phyloP scores from a whole-genome alignment of 2,888 invertebrate species.

The Drosophila tripunctata region DNA sequence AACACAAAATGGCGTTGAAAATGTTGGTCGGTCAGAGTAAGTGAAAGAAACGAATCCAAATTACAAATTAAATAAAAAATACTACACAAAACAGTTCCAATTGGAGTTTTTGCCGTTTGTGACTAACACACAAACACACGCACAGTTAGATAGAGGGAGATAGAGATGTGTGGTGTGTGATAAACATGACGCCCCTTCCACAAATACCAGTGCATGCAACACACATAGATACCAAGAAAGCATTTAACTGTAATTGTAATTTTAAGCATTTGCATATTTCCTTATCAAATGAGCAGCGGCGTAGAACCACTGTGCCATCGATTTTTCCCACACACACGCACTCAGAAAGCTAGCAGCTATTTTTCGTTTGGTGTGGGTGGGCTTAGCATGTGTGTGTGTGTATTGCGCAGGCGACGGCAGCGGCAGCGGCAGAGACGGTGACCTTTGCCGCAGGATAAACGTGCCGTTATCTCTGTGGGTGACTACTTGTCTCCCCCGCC shows the following conservation, averaged over 20 bases:
- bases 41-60: slow-evolving; percentile 82
- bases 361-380: neutral
- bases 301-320: slow-evolving; percentile 37
- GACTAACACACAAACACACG: slow-evolving; percentile 43
- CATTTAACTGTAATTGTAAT: too few species aligned
- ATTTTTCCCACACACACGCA: slow-evolving; percentile 46
- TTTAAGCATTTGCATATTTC: slow-evolving; percentile 18
- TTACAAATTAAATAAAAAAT: neutral
- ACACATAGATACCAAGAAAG: slow-evolving; percentile 5
- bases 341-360: slow-evolving; percentile 17
- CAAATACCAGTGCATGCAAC: slow-evolving; percentile 3
- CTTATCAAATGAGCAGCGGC: slow-evolving; percentile 40
- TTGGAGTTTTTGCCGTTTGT: slow-evolving; percentile 26
- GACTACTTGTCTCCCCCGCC: neutral
- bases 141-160: neutral
- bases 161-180: slow-evolving; percentile 23
- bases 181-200: slow-evolving; percentile 50
- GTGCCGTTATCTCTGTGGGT: too few species aligned
- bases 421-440: slow-evolving; percentile 23
- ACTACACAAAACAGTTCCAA: too few species aligned
- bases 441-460: slow-evolving; percentile 55
- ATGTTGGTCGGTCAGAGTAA: slow-evolving; percentile 94
- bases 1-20: slow-evolving; percentile 91
- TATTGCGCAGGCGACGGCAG: neutral
- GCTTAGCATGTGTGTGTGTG: slow-evolving; percentile 1